Percentiles rank a stretch among this genome's conserved stretches.
Evolutionary conservation across 2,113 vertebrate genomes (phyloP).

Genomic region (Piliocolobus tephrosceles): DNA sequence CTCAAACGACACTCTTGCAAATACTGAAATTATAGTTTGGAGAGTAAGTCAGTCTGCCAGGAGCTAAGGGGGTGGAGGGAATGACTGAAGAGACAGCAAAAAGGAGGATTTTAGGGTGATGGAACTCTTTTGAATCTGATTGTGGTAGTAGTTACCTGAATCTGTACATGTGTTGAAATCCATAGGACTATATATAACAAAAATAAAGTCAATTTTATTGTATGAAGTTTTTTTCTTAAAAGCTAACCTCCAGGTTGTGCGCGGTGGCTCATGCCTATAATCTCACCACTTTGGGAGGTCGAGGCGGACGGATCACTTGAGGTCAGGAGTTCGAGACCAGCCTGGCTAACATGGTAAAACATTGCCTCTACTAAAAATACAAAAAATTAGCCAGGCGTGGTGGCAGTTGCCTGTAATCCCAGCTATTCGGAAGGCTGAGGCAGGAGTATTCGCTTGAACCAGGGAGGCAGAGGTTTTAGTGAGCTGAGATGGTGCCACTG

Average conservation of each 20-base stretch:
- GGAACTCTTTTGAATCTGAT: background rate
- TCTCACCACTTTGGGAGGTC: too few relatives aligned
- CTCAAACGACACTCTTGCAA: background rate
- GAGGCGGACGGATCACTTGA: too few relatives aligned
- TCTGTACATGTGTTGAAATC: background rate
- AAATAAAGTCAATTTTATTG: slow-evolving; percentile 7
- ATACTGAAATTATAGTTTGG: background rate
- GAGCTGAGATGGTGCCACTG: too few relatives aligned
- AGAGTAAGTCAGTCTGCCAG: background rate
- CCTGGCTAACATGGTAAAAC: too few relatives aligned
- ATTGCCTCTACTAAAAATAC: too few relatives aligned
- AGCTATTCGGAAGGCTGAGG: too few relatives aligned
- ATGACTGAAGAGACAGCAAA: background rate
- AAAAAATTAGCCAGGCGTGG: too few relatives aligned
- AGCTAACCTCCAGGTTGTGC: background rate
- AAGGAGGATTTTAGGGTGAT: background rate
- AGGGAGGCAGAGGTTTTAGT: too few relatives aligned
- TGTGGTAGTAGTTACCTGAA: background rate
- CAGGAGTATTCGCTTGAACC: too few relatives aligned
- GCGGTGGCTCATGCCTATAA: too few relatives aligned
- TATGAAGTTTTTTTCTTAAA: background rate
- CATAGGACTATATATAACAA: background rate
- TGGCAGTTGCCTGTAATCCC: too few relatives aligned
- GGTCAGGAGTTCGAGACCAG: too few relatives aligned
- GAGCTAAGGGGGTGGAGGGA: background rate